Evolutionary conservation across 1,140 invertebrate species (phyloP).

Genomic region (Hylaeus anthracinus): DNA sequence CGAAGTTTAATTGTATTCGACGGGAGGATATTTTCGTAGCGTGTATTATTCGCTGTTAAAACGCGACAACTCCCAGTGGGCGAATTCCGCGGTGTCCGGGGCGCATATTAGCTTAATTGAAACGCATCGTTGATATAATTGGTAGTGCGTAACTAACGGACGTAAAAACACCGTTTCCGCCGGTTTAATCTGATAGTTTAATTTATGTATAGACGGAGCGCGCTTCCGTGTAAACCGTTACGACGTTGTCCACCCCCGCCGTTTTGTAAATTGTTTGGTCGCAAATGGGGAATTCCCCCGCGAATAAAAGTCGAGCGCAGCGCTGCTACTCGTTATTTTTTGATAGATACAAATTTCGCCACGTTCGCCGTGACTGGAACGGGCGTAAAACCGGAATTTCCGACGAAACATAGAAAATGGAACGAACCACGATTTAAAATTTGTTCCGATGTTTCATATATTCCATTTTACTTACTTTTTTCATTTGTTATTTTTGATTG

Average conservation of each 20-base stretch:
- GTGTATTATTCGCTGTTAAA: conserved; percentile 3
- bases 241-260: background rate
- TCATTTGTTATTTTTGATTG: too few species aligned
- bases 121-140: conserved; percentile 63
- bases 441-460: too few species aligned
- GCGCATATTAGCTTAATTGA: conserved; percentile 64
- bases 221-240: background rate
- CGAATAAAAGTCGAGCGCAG: conserved; percentile 1
- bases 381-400: background rate
- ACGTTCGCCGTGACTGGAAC: background rate
- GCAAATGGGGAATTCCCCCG: background rate
- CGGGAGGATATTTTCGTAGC: conserved; percentile 14
- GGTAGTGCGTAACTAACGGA: conserved; percentile 55
- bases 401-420: background rate
- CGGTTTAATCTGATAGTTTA: conserved; percentile 55
- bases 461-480: too few species aligned
- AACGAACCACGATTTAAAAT: too few species aligned
- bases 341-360: background rate
- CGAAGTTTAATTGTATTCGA: conserved; percentile 15
- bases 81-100: conserved; percentile 10
- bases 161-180: conserved; percentile 50
- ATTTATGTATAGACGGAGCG: conserved; percentile 37
- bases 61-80: conserved; percentile 2
- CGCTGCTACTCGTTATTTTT: background rate
- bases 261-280: conserved; percentile 7